Conservation (phyloP, 2,888 invertebrate genomes). For the Mythimna lalbum region DNA sequence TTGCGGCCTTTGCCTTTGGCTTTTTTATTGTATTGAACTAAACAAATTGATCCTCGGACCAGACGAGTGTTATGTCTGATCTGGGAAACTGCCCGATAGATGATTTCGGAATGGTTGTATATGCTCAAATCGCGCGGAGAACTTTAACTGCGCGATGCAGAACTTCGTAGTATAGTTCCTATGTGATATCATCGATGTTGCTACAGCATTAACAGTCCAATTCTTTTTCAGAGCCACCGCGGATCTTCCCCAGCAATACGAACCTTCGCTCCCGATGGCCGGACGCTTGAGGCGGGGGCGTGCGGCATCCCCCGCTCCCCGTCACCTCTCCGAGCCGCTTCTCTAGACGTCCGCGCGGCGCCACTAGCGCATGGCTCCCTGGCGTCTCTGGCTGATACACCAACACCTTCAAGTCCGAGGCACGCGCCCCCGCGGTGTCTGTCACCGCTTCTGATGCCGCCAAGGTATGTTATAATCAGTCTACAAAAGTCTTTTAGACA, state of each 20-base stretch:
- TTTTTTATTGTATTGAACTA: too few species aligned
- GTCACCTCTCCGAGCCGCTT: slow-evolving; percentile 95
- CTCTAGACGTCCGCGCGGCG: slow-evolving; percentile 93
- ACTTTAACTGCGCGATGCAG: too few species aligned
- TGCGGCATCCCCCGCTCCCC: slow-evolving; percentile 93
- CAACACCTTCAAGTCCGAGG: slow-evolving; percentile 84
- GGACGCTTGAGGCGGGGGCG: slow-evolving; percentile 89
- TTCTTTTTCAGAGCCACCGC: slow-evolving; percentile 91
- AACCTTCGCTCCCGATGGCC: slow-evolving; percentile 95
- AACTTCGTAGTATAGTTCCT: too few species aligned
- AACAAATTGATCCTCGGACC: too few species aligned
- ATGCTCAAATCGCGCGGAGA: too few species aligned
- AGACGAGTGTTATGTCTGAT: too few species aligned
- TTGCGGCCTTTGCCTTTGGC: too few species aligned
- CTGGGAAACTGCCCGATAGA: too few species aligned
- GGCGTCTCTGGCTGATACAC: slow-evolving; percentile 91
- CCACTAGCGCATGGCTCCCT: slow-evolving; percentile 94
- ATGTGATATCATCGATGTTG: too few species aligned
- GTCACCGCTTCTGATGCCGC: slow-evolving; percentile 95
- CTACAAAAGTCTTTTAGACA: background rate
- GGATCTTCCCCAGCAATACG: slow-evolving; percentile 96
- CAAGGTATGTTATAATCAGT: slow-evolving; percentile 81
- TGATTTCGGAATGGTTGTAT: too few species aligned
- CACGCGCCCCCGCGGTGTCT: slow-evolving; percentile 91
- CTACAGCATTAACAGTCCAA: background rate